Evolutionary conservation across 2,113 vertebrate species (phyloP), one percentile per base, ranked within the genome.

Genomic region (Mormyrus lacerda): DNA sequence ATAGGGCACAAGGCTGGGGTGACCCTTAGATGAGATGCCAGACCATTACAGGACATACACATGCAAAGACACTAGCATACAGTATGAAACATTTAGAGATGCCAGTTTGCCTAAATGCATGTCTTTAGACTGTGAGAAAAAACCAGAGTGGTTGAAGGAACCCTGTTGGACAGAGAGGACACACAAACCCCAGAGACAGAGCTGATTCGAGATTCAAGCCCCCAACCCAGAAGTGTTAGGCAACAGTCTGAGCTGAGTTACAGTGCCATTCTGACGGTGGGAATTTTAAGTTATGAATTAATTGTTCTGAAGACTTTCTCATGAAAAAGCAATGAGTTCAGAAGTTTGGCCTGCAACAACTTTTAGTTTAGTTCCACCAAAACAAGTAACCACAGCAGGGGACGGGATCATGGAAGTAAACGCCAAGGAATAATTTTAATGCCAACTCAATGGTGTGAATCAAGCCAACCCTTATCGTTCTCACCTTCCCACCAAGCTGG

Each of bases 401-500:
- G 47, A 48, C 4, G 13, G 8, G 35, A 19, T 42, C 35, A 42
- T 4, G 7, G 2, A 76, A 15, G 15, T 4, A 39, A 76, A 31
- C 1, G 15, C 73, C 73, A 39, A 17, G 35, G 73, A 79, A 42
- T 79, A 19, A 79, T 19, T 17, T 17, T 42, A 19, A 11, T 42
- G 73, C 73, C 31, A 79, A 42, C 17, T 39, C 44, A 24, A 24
- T 15, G 86, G n/a, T 45, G 9, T n/a, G 55, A 21, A 48, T 42
- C 35, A n/a, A 11, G 10, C 35, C 17, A 31, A 9, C 3, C 55
- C 51, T 44, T 24, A 47, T 87, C 31, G 48, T 58, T 55, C 95
- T 96, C 93, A 99, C 98, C 96, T 99, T 99, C 91, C 97, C 98
- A 92, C 95, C 94, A 83, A 99, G 95, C 83, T 98, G 96, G 92